Conservation (phyloP, 2,113 vertebrate genomes). For the Caranx ignobilis region DNA sequence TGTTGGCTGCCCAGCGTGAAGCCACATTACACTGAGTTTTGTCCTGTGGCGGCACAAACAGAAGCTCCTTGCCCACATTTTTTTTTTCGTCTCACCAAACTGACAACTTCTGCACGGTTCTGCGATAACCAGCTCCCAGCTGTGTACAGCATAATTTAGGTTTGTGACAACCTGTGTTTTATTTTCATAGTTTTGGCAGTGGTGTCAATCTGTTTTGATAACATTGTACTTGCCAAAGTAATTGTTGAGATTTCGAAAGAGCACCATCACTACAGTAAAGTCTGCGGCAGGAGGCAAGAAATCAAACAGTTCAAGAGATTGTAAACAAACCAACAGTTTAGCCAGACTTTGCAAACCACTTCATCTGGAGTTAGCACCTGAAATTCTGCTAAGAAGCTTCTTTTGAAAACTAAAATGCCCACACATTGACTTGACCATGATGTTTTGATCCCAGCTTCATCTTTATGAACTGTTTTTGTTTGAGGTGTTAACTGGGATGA, state of each 20-base stretch:
- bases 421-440: neutral
- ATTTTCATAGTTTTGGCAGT: slow-evolving; percentile 9
- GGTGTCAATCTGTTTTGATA: neutral
- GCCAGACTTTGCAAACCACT: slow-evolving; percentile 10
- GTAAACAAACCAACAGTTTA: slow-evolving; percentile 3
- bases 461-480: too few relatives aligned
- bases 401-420: neutral
- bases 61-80: neutral
- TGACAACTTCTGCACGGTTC: slow-evolving; percentile 9
- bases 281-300: neutral
- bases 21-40: slow-evolving; percentile 36
- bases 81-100: slow-evolving; percentile 6
- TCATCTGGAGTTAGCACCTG: neutral
- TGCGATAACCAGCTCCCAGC: neutral
- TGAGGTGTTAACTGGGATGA: too few relatives aligned
- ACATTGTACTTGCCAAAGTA: neutral
- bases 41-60: slow-evolving; percentile 14
- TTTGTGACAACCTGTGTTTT: neutral
- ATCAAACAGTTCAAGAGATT: neutral
- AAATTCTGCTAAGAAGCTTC: neutral
- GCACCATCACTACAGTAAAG: neutral
- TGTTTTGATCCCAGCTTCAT: too few relatives aligned
- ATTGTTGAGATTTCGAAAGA: slow-evolving; percentile 14
- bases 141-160: slow-evolving; percentile 1
- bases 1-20: slow-evolving; percentile 26